Evolutionary conservation across 2,888 invertebrate genomes (phyloP).

Genomic region (Pseudococcus jackbeardsleyi): DNA sequence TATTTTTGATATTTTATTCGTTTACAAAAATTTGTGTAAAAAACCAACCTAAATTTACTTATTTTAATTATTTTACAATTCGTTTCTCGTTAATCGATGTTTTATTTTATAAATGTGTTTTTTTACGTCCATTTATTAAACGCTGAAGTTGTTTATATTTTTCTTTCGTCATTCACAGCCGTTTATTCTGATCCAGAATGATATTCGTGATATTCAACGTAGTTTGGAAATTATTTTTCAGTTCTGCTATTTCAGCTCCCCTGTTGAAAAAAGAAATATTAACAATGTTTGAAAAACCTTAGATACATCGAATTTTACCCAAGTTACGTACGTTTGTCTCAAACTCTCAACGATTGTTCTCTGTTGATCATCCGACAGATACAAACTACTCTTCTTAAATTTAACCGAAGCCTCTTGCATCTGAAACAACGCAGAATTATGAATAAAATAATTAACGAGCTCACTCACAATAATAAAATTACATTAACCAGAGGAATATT

Average conservation of each 20-base stretch:
- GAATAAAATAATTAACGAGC: not conserved
- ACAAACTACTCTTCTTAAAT: slow-evolving; percentile 43
- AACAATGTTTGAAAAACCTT: not conserved
- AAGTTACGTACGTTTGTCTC: slow-evolving; percentile 39
- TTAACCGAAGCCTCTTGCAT: slow-evolving; percentile 34
- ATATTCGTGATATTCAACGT: slow-evolving; percentile 25
- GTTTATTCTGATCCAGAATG: slow-evolving; percentile 29
- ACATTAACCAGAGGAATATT: not conserved
- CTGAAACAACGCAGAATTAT: not conserved
- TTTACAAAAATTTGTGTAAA: slow-evolving; percentile 5
- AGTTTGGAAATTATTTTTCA: slow-evolving; percentile 36
- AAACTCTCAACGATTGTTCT: slow-evolving; percentile 38
- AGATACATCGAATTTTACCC: not conserved
- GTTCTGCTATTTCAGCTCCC: slow-evolving; percentile 46
- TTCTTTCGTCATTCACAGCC: not conserved
- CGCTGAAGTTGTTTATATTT: not conserved
- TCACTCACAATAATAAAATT: too few species aligned
- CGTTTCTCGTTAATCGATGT: not conserved
- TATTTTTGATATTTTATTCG: slow-evolving; percentile 14
- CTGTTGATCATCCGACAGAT: slow-evolving; percentile 53
- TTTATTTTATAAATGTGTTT: not conserved
- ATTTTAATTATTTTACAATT: slow-evolving; percentile 1
- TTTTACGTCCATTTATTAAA: slow-evolving; percentile 21
- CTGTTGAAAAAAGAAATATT: not conserved
- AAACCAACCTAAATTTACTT: not conserved